phyloP scores from a whole-genome alignment of 2,113 vertebrate genomes.

The Dipodomys stephensi region DNA sequence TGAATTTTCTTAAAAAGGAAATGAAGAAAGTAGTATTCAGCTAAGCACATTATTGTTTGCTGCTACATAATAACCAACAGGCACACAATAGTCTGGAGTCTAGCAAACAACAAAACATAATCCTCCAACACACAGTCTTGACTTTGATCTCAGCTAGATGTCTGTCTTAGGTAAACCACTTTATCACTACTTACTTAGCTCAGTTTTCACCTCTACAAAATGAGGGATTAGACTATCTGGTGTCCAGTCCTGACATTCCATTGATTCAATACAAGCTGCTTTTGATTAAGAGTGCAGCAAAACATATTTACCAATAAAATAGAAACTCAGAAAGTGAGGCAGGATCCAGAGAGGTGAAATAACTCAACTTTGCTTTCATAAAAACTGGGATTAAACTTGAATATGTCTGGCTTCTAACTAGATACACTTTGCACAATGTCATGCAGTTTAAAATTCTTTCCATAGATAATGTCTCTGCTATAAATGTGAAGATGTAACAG shows the following conservation, averaged over 20 bases:
- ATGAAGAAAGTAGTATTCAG: constrained; percentile 53
- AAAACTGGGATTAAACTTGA: not conserved
- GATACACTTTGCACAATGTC: not conserved
- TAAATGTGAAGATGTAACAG: constrained; percentile 13
- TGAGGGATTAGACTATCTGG: not conserved
- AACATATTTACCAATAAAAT: not conserved
- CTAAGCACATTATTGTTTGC: constrained; percentile 16
- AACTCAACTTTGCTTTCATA: not conserved
- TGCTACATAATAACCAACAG: not conserved
- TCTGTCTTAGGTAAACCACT: not conserved
- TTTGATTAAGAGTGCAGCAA: constrained; percentile 36
- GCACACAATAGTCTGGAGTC: not conserved
- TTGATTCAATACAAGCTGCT: not conserved
- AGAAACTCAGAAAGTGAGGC: not conserved
- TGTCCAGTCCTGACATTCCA: not conserved
- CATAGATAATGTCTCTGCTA: not conserved
- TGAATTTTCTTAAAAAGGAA: constrained; percentile 55
- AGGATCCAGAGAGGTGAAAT: not conserved
- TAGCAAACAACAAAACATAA: constrained; percentile 22
- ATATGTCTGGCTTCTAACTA: not conserved
- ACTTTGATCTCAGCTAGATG: constrained; percentile 55
- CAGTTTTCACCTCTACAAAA: constrained; percentile 50
- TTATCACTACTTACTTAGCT: constrained; percentile 20
- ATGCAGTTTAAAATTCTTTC: not conserved
- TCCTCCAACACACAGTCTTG: not conserved